Evolutionary conservation across 2,797 vertebrate genomes (phyloP), one percentile per base, ranked within the genome.

Genomic region (Centropyge bicolor): DNA sequence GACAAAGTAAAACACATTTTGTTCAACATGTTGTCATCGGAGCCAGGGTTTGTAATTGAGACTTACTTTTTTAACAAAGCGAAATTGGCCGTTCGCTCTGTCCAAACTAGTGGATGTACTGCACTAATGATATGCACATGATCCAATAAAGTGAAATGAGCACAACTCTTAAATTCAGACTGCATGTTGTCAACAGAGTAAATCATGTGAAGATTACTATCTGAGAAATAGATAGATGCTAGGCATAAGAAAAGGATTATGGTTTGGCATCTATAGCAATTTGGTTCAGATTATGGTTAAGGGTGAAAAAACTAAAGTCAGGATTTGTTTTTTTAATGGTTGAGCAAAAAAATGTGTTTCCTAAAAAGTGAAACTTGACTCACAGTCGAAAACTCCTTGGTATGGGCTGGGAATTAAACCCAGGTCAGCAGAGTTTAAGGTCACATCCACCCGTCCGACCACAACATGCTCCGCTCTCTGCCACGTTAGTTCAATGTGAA

Each of bases 401-500:
- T 57, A 62, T 63, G 78, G 85, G 80, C n/a, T n/a, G 43, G 51
- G 69, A 85, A 73, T 64, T 24, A 86, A 82, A 80, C 71, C 19
- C 13, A 54, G 88, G 87, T 91, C 89, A 89, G 27, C 45, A 70
- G 84, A 87, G 86, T 82, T 86, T 79, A 70, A 77, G 84, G 64
- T 54, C 81, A 61, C 20, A 80, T 79, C 69, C 81, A 72, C 70
- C 78, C 74, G 59, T 82, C 70, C 3, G 36, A 90, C 85, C 84
- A 63, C 91, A 86, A 78, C 84, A 77, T 56, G 77, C 84, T 84
- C 72, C 74, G 43, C 86, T 89, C 83, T 92, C 81, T 81, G 80
- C 76, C 79, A 67, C 45, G 56, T 83, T 71, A 36, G 48, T 82
- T 63, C 38, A 16, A 57, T 56, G 63, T 65, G 65, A 74, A 89